phyloP scores from a whole-genome alignment of 2,797 vertebrate genomes.

The Aldrovandia affinis region DNA sequence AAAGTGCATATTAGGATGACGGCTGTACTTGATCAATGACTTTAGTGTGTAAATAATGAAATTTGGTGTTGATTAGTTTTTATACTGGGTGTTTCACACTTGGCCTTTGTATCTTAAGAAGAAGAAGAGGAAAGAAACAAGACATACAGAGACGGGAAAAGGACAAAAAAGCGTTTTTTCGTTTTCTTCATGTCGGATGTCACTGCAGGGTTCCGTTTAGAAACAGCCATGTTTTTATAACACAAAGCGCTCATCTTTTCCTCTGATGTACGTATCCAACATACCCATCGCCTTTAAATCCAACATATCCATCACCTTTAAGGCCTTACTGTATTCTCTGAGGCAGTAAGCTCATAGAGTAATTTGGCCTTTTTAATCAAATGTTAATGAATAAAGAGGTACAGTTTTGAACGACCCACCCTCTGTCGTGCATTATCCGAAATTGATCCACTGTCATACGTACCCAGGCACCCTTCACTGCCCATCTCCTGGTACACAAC shows the following conservation, averaged over 20 bases:
- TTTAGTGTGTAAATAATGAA: constrained; percentile 78
- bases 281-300: constrained; percentile 39
- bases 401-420: not conserved
- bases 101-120: constrained; percentile 66
- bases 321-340: constrained; percentile 17
- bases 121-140: constrained; percentile 24
- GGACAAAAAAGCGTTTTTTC: constrained; percentile 24
- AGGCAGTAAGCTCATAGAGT: not conserved
- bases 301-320: constrained; percentile 33
- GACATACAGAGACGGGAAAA: constrained; percentile 24
- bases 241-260: constrained; percentile 26
- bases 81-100: constrained; percentile 74
- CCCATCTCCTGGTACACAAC: not conserved
- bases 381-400: not conserved
- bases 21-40: constrained; percentile 65
- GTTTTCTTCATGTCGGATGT: constrained; percentile 37
- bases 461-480: not conserved
- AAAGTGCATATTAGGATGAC: constrained; percentile 64
- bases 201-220: constrained; percentile 43
- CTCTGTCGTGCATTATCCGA: not conserved
- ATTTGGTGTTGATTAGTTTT: constrained; percentile 71
- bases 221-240: constrained; percentile 39
- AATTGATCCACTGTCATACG: not conserved
- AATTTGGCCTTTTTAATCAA: not conserved
- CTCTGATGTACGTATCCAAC: not conserved